A percentile compares a stretch with the other conserved stretches of the same genome.
These are phyloP conservation scores for Neuroterus valhalla DNA, from an alignment of 1,140 invertebrate species.

Conservation along the genomic window DNA sequence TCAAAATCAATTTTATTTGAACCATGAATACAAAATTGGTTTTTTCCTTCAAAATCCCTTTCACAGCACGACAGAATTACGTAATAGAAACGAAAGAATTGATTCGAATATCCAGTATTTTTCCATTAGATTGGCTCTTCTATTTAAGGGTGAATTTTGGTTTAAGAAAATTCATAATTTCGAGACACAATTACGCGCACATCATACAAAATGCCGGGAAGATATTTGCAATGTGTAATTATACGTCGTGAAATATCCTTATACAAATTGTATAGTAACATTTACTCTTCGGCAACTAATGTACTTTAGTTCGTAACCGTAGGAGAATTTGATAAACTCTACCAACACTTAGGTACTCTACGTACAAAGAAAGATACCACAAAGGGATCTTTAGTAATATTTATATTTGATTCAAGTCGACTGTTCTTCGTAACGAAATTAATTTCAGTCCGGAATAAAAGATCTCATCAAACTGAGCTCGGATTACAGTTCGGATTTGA, in stretches of 20 bases:
- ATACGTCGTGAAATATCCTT: constrained; percentile 55
- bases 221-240: constrained; percentile 24
- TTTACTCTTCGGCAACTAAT: constrained; percentile 66
- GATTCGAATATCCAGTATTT: constrained; percentile 20
- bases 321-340: constrained; percentile 49
- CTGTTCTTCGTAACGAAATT: constrained; percentile 42
- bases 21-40: not conserved
- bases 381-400: constrained; percentile 36
- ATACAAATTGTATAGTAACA: constrained; percentile 64
- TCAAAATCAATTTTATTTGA: not conserved
- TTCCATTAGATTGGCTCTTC: not conserved
- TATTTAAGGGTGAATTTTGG: not conserved
- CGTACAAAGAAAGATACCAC: constrained; percentile 48
- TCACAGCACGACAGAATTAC: not conserved
- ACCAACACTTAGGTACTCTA: constrained; percentile 47
- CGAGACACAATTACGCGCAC: constrained; percentile 13
- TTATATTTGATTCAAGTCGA: constrained; percentile 47
- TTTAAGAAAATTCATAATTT: constrained; percentile 23
- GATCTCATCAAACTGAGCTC: not conserved
- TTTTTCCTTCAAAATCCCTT: not conserved
- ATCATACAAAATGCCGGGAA: constrained; percentile 39
- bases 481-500: not conserved
- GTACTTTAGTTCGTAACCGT: constrained; percentile 54
- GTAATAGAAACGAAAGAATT: not conserved
- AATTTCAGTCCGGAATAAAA: constrained; percentile 25